Percentiles rank a stretch among this genome's conserved stretches.
phyloP scores from a whole-genome alignment of 2,113 vertebrate species.

The Pogonocichla stellata region DNA sequence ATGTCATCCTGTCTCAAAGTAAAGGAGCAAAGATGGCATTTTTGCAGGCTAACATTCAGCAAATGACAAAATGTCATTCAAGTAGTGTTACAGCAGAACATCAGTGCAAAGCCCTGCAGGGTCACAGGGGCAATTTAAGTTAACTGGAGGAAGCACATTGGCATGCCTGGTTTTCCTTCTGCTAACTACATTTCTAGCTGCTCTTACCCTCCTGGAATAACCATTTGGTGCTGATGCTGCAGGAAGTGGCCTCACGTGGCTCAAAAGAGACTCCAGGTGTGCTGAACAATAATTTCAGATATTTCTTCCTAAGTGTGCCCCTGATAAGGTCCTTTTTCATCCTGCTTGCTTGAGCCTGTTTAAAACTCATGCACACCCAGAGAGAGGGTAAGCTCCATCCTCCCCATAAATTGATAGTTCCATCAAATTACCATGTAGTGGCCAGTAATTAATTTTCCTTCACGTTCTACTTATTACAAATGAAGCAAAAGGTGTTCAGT shows the following conservation, averaged over 20 bases:
- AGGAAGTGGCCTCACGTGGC: background rate
- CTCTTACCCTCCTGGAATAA: background rate
- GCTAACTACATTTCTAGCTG: background rate
- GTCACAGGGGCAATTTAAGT: background rate
- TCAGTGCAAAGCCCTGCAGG: background rate
- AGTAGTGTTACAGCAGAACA: background rate
- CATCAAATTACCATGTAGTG: background rate
- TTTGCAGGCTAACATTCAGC: slow-evolving; percentile 34
- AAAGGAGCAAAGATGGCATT: slow-evolving; percentile 19
- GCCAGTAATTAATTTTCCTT: background rate
- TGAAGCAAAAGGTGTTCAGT: background rate
- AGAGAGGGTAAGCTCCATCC: background rate
- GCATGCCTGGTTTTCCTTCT: background rate
- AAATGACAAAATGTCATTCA: slow-evolving; percentile 31
- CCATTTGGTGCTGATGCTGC: background rate
- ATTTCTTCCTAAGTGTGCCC: background rate
- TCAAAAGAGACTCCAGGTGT: background rate
- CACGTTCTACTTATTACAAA: background rate
- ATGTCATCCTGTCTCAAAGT: slow-evolving; percentile 7
- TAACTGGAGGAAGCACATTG: background rate
- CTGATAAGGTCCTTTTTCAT: background rate
- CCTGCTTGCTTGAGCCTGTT: background rate
- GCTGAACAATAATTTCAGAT: background rate
- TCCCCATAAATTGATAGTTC: background rate
- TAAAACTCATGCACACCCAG: background rate